A percentile compares a stretch with the other conserved stretches of the same genome.
phyloP scores from a whole-genome alignment of 2,797 vertebrate species.

The Thunnus albacares region DNA sequence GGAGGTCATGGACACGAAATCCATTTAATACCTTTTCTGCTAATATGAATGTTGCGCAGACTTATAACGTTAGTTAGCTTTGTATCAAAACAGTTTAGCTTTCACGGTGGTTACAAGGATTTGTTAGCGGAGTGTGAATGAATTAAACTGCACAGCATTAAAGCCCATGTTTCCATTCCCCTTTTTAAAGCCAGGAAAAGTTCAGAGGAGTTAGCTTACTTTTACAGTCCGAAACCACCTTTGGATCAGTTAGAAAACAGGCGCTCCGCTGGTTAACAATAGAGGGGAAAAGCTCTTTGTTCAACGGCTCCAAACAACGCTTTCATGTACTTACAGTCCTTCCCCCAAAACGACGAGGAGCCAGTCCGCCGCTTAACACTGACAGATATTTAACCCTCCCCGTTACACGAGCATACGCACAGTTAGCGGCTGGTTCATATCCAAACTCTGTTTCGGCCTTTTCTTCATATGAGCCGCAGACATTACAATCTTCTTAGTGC shows the following conservation, averaged over 20 bases:
- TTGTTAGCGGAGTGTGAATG: neutral
- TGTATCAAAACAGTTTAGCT: neutral
- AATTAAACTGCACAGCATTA: neutral
- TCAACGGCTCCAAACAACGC: slow-evolving; percentile 66
- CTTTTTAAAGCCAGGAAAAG: neutral
- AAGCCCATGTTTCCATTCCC: neutral
- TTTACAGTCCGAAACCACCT: slow-evolving; percentile 31
- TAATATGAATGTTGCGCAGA: neutral
- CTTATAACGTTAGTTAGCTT: slow-evolving; percentile 1
- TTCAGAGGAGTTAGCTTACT: slow-evolving; percentile 49
- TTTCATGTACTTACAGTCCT: slow-evolving; percentile 39
- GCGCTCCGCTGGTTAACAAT: slow-evolving; percentile 65
- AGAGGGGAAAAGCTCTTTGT: slow-evolving; percentile 75
- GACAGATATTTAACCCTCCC: neutral
- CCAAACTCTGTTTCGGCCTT: slow-evolving; percentile 22
- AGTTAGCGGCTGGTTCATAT: slow-evolving; percentile 29
- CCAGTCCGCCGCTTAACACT: neutral
- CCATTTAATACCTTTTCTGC: neutral
- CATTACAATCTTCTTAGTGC: neutral
- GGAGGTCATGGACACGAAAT: neutral
- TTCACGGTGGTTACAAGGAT: neutral
- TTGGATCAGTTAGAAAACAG: slow-evolving; percentile 24
- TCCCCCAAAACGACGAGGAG: slow-evolving; percentile 38
- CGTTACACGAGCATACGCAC: slow-evolving; percentile 1
- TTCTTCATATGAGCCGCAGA: neutral